Conservation (phyloP, 2,888 invertebrate genomes). For the Eurois occulta region DNA sequence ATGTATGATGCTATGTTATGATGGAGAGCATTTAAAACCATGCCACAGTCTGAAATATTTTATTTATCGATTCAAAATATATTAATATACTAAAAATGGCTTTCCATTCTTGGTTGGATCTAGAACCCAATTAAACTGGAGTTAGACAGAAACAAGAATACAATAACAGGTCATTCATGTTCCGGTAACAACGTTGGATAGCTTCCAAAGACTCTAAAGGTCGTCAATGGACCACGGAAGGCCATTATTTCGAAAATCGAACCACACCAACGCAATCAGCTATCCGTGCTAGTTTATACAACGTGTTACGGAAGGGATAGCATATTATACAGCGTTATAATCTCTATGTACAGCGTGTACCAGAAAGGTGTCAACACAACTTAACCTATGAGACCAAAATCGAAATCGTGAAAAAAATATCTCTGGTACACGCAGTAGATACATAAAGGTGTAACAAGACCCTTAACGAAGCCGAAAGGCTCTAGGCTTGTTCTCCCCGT, state of each 20-base stretch:
- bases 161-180: constrained; percentile 15
- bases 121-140: constrained; percentile 2
- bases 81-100: no score
- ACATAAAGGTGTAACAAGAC: no score
- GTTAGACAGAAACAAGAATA: neutral
- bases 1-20: neutral
- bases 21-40: neutral
- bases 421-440: no score
- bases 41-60: neutral
- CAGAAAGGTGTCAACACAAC: no score
- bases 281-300: neutral
- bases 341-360: neutral
- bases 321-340: no score
- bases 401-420: no score
- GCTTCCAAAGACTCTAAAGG: constrained; percentile 37
- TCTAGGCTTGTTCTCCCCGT: no score
- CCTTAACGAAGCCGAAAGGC: no score
- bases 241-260: constrained; percentile 70
- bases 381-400: no score
- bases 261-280: constrained; percentile 60
- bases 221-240: constrained; percentile 63
- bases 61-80: no score
- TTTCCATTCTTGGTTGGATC: neutral
- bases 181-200: constrained; percentile 32
- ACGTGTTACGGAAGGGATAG: neutral